phyloP scores from a whole-genome alignment of 2,113 vertebrate genomes.

The Boleophthalmus pectinirostris region DNA sequence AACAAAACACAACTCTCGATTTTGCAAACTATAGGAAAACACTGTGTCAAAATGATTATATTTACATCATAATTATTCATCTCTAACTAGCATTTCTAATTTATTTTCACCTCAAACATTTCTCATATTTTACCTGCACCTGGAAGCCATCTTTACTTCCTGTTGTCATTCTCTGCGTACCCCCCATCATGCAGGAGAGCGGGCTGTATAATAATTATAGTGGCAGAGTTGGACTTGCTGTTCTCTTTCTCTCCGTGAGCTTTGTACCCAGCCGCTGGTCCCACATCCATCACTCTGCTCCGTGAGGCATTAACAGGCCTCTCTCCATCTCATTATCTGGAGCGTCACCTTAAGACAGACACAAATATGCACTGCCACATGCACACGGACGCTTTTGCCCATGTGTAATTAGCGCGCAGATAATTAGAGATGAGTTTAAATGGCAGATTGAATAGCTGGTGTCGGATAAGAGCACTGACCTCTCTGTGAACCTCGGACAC shows the following conservation, averaged over 20 bases:
- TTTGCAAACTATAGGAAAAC: no score
- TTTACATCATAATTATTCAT: no score
- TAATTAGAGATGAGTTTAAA: conserved; percentile 63
- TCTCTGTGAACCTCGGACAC: conserved; percentile 32
- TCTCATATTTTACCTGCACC: background rate
- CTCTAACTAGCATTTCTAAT: background rate
- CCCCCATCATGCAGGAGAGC: background rate
- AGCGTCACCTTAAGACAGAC: conserved; percentile 44
- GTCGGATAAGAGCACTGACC: conserved; percentile 47
- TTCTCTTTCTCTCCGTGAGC: conserved; percentile 11
- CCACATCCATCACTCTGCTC: conserved; percentile 33
- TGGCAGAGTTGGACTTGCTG: background rate
- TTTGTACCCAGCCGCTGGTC: conserved; percentile 27
- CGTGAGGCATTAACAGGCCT: conserved; percentile 37
- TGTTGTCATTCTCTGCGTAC: background rate
- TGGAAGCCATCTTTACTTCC: background rate
- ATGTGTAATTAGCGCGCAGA: conserved; percentile 54
- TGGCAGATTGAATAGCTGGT: conserved; percentile 31
- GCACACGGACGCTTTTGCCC: conserved; percentile 1
- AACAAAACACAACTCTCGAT: no score
- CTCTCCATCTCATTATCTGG: conserved; percentile 47
- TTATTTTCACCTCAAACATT: background rate
- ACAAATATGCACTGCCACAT: conserved; percentile 16
- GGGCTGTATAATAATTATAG: background rate
- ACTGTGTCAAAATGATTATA: no score